Percentiles rank a stretch among this genome's conserved stretches.
Evolutionary conservation across 2,797 vertebrate species (phyloP).

Genomic region (Cryptoblepharus egeriae): DNA sequence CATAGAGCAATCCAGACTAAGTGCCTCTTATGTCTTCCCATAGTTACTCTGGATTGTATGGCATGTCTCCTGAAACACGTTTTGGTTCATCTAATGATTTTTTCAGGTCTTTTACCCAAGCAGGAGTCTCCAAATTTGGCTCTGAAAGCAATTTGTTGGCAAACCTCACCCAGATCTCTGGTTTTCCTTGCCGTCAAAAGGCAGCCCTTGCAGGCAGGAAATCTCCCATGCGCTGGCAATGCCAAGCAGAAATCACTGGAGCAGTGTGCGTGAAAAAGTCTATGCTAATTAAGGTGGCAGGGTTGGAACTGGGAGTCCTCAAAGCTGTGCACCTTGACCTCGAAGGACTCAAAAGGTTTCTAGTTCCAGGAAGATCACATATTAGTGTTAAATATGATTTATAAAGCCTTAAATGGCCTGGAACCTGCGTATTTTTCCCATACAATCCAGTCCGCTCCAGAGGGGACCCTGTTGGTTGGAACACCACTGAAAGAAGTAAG

Average conservation of each 20-base stretch:
- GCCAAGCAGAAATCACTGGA: not conserved
- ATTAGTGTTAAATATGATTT: too few species aligned
- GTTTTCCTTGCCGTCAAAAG: not conserved
- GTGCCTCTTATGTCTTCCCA: too few species aligned
- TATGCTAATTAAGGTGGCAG: not conserved
- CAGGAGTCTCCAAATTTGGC: not conserved
- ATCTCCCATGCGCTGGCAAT: not conserved
- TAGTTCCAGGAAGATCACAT: too few species aligned
- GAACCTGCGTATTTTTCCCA: too few species aligned
- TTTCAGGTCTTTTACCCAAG: not conserved
- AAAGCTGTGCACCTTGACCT: not conserved
- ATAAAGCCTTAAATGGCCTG: too few species aligned
- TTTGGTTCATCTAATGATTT: not conserved
- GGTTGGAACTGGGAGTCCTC: not conserved
- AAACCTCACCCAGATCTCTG: not conserved
- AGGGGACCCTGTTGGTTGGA: too few species aligned
- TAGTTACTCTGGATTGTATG: too few species aligned
- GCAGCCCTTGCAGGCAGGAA: not conserved
- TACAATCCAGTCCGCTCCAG: too few species aligned
- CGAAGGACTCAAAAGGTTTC: not conserved
- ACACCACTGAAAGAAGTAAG: too few species aligned
- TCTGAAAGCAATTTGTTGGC: too few species aligned
- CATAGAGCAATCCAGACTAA: too few species aligned
- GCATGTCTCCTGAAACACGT: not conserved
- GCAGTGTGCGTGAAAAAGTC: not conserved